Percentiles rank a stretch among this genome's conserved stretches.
These are phyloP conservation scores for Cyclopterus lumpus DNA, from an alignment of 2,797 vertebrate genomes.

Conservation along the genomic window DNA sequence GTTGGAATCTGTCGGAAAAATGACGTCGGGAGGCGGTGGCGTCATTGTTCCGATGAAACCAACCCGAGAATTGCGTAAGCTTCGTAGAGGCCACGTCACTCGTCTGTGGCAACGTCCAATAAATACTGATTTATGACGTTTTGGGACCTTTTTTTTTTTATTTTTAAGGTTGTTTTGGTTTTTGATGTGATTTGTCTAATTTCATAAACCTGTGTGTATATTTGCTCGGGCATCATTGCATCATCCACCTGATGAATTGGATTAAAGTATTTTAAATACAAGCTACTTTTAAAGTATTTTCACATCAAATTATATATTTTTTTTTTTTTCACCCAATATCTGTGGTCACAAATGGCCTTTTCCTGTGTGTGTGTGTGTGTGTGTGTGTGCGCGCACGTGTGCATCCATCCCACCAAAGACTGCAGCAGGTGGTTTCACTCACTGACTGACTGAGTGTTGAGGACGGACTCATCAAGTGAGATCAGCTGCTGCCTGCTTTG, in stretches of 20 bases:
- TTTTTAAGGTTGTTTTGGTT: neutral
- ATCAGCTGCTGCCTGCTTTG: conserved; percentile 11
- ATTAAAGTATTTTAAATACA: neutral
- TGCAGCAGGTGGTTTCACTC: conserved; percentile 24
- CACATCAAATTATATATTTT: too few relatives aligned
- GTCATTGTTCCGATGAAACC: neutral
- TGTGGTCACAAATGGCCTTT: neutral
- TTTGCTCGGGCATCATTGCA: too few relatives aligned
- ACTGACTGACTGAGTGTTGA: neutral
- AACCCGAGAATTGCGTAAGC: neutral
- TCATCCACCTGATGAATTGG: neutral
- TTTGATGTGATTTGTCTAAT: neutral
- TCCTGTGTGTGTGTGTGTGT: neutral
- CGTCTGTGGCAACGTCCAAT: too few relatives aligned
- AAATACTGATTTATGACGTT: neutral
- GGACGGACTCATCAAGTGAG: neutral
- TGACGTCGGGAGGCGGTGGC: neutral
- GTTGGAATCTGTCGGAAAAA: conserved; percentile 31
- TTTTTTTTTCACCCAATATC: too few relatives aligned
- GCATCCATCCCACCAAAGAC: neutral
- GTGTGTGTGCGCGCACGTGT: neutral
- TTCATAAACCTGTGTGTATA: neutral
- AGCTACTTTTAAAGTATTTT: neutral
- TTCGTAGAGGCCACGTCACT: neutral
- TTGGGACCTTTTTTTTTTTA: neutral